Conservation (phyloP, 2,113 vertebrate genomes). For the Siniperca chuatsi region DNA sequence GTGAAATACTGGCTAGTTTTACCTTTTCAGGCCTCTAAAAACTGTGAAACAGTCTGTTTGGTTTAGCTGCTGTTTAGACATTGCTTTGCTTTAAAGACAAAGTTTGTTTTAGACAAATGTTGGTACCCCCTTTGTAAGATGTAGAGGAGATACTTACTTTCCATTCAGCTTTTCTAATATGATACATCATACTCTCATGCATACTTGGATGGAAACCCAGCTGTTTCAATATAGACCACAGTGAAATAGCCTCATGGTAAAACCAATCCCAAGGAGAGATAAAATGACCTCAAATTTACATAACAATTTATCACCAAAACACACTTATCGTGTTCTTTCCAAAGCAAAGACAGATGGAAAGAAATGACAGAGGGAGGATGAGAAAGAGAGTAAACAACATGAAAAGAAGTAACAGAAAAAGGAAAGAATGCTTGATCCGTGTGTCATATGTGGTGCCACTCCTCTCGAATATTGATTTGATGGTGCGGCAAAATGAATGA, state of each 20-base stretch:
- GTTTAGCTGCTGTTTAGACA: background rate
- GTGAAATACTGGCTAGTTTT: background rate
- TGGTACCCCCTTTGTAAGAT: background rate
- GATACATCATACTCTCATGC: background rate
- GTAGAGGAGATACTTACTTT: background rate
- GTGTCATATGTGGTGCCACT: background rate
- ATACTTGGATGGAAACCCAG: background rate
- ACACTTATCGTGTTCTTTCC: background rate
- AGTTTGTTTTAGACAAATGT: background rate
- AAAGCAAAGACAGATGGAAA: background rate
- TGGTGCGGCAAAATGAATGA: background rate
- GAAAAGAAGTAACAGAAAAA: background rate
- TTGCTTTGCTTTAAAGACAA: background rate
- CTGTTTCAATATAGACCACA: background rate
- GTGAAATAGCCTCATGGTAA: background rate
- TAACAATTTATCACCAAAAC: background rate
- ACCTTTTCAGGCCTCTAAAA: background rate
- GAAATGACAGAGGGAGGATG: background rate
- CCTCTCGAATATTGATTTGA: conserved; percentile 31
- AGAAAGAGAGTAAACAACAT: background rate
- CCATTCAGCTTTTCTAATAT: background rate
- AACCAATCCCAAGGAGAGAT: background rate
- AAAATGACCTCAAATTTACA: background rate
- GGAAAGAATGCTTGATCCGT: background rate
- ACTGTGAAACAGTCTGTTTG: background rate